Base-by-base conservation (phyloP, 2,113 vertebrate genomes). In the Sapayoa aenigma region DNA sequence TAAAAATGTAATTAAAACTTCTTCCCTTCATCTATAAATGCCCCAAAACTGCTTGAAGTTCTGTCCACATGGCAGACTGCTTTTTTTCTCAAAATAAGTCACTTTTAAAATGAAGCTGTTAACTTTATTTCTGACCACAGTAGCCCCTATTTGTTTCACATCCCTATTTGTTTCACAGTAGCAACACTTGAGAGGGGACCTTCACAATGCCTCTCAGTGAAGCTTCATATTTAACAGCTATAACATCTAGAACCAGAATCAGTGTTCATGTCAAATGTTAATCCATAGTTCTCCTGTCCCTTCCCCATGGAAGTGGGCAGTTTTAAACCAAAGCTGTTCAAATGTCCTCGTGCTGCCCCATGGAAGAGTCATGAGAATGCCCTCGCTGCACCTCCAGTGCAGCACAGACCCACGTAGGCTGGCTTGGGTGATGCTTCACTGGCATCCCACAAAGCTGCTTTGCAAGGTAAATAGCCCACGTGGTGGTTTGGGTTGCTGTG, bases 391-490 rank as follows among this genome's bases (percentile, higher is more conserved):
- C 59, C 27, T 12, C 1, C 28, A 37, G 31, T 9, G 25, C 37
- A 52, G 59, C 13, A 74, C 69, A 47, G 58, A 46, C 14, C 3
- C 77, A 65, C 65, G 35, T 14, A 39, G 67, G 60, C 17, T 46
- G 50, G 4, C 20, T 49, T 16, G 20, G 63, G 12, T 28, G 37
- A 19, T 6, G 1, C 53, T 41, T 52, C 37, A 3, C 19, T 58
- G 39, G 3, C 5, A 1, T 8, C 23, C 41, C 69, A 28, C 50
- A 44, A 31, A 84, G 56, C 46, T 69, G 60, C 20, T 71, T 31
- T 2, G 1, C 63, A 84, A 56, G n/a, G 28, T 46, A 46, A 49
- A 25, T 2, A 58, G 28, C 73, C 44, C n/a, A 11, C 1, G 0
- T 0, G 31, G 20, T 49, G 33, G 3, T 41, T 86, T 55, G 35